Conservation (phyloP, 2,113 vertebrate species). For the Artemisiospiza belli region DNA sequence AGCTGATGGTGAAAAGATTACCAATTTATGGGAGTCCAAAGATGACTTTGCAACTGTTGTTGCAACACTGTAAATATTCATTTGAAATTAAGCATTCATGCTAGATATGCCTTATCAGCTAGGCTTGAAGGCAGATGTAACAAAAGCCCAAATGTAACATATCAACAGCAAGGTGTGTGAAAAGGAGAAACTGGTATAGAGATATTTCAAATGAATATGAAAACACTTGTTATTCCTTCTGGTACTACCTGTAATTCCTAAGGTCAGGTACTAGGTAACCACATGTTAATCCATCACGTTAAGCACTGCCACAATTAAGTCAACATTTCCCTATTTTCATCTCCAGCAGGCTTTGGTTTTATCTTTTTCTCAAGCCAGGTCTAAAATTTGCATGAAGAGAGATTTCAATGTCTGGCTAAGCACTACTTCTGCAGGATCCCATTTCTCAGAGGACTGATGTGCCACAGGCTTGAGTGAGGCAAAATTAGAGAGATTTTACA, state of each 20-base stretch:
- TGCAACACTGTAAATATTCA: neutral
- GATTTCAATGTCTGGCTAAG: neutral
- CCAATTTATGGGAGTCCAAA: slow-evolving; percentile 16
- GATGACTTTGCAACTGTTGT: neutral
- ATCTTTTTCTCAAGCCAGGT: neutral
- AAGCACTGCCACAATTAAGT: neutral
- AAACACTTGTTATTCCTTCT: neutral
- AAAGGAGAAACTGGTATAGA: neutral
- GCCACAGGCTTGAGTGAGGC: neutral
- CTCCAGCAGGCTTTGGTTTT: slow-evolving; percentile 15
- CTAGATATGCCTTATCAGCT: neutral
- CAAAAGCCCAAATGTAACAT: neutral
- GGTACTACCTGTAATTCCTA: neutral
- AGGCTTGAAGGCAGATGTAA: neutral
- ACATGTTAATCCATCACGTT: neutral
- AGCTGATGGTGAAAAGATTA: neutral
- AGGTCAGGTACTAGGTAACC: neutral
- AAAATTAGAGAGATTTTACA: neutral
- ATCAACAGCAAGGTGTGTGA: neutral
- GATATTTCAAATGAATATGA: neutral
- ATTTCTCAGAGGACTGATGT: neutral
- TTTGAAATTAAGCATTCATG: neutral
- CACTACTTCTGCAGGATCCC: neutral
- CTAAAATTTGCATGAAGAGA: slow-evolving; percentile 34
- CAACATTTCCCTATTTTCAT: neutral